Percentiles rank a stretch among this genome's conserved stretches.
These are phyloP conservation scores for Zonotrichia leucophrys DNA, from an alignment of 2,113 vertebrate species.

Conservation along the genomic window DNA sequence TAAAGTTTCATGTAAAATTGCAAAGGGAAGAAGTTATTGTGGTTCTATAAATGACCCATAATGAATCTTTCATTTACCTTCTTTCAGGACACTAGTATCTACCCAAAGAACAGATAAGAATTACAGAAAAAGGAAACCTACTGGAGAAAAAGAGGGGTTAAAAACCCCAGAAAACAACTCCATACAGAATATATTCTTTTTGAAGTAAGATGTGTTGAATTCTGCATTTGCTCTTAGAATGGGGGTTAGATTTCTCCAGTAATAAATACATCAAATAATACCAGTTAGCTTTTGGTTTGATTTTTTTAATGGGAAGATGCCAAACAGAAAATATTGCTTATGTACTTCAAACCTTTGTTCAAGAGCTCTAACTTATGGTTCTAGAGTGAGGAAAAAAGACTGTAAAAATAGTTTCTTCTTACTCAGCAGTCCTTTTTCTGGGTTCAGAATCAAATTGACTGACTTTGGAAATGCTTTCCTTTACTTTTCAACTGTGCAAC, in stretches of 20 bases:
- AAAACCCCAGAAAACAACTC: fast-evolving
- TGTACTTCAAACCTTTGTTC: background rate
- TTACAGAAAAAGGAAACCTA: background rate
- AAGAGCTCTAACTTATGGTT: background rate
- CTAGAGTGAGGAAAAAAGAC: background rate
- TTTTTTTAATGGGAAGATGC: background rate
- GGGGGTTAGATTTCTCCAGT: background rate
- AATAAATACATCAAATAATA: background rate
- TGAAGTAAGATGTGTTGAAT: background rate
- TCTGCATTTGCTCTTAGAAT: background rate
- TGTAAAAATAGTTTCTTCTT: background rate
- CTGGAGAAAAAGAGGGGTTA: background rate
- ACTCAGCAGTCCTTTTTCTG: background rate
- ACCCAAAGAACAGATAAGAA: background rate
- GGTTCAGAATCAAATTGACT: background rate
- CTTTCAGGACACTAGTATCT: background rate
- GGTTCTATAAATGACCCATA: background rate
- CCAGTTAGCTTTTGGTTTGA: background rate
- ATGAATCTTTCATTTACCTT: background rate
- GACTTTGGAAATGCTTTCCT: background rate
- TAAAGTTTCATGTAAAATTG: background rate
- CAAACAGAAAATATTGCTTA: background rate
- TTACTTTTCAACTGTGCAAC: background rate
- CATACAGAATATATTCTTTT: background rate
- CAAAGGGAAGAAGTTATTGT: background rate